phyloP scores from a whole-genome alignment of 2,888 invertebrate genomes.

The Scaptomyza tumidula region DNA sequence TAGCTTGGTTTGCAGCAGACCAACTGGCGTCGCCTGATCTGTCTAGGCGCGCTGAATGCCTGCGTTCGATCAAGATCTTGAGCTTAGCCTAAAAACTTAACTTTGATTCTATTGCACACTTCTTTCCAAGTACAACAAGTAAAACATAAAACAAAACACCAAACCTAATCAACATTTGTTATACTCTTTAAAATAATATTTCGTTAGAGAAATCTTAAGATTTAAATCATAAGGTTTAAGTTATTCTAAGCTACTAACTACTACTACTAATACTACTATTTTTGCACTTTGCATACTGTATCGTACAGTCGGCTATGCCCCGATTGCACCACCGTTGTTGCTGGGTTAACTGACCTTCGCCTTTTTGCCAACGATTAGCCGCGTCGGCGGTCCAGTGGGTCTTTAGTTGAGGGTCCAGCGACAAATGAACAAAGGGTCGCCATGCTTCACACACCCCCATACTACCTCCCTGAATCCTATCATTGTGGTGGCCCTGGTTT shows the following conservation, averaged over 20 bases:
- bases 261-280: no score
- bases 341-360: slow-evolving; percentile 73
- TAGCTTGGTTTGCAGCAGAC: slow-evolving; percentile 29
- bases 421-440: slow-evolving; percentile 75
- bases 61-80: slow-evolving; percentile 39
- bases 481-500: slow-evolving; percentile 39
- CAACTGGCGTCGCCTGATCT: slow-evolving; percentile 45
- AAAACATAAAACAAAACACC: no score
- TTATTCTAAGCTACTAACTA: no score
- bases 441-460: not conserved
- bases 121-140: no score
- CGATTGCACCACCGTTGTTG: not conserved
- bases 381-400: slow-evolving; percentile 59
- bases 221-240: no score
- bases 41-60: slow-evolving; percentile 14
- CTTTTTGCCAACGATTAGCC: slow-evolving; percentile 63
- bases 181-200: no score
- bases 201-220: no score
- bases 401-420: slow-evolving; percentile 55
- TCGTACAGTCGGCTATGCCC: not conserved
- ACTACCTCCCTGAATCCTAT: not conserved
- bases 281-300: not conserved
- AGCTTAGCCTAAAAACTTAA: slow-evolving; percentile 22
- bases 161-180: no score
- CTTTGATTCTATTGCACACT: slow-evolving; percentile 3